These are phyloP conservation scores for Coluber constrictor DNA, from an alignment of 2,797 vertebrate genomes.

Conservation along the genomic window DNA sequence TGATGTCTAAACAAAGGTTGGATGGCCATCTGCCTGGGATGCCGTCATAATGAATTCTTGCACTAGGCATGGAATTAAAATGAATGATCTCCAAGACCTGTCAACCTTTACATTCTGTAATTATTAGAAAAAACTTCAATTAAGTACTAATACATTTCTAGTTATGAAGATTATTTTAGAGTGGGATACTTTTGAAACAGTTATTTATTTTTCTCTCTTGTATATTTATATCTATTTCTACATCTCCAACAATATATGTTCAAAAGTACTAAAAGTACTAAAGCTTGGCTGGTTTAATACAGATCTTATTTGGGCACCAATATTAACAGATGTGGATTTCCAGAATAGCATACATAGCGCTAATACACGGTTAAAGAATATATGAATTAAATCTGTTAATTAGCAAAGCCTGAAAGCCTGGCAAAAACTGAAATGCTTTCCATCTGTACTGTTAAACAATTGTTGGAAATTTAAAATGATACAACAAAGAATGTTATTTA, in stretches of 20 bases:
- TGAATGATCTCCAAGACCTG: not conserved
- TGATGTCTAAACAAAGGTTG: not conserved
- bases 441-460: not conserved
- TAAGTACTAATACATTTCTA: not conserved
- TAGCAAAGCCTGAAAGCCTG: not conserved
- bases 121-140: not conserved
- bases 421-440: not conserved
- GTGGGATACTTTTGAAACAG: not conserved
- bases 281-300: not conserved
- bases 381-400: slow-evolving; percentile 1
- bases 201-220: not conserved
- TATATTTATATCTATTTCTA: not conserved
- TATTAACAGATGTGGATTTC: slow-evolving; percentile 2
- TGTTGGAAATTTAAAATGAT: not conserved
- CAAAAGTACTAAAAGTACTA: not conserved
- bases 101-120: not conserved
- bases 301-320: not conserved
- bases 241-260: not conserved
- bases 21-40: not conserved
- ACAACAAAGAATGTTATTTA: not conserved
- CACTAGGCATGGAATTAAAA: not conserved
- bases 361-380: not conserved
- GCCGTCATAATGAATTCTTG: not conserved
- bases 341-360: not conserved
- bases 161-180: not conserved